These are phyloP conservation scores for Apogon hyalosoma DNA, from an alignment of 2,797 vertebrate species.

Conservation along the genomic window DNA sequence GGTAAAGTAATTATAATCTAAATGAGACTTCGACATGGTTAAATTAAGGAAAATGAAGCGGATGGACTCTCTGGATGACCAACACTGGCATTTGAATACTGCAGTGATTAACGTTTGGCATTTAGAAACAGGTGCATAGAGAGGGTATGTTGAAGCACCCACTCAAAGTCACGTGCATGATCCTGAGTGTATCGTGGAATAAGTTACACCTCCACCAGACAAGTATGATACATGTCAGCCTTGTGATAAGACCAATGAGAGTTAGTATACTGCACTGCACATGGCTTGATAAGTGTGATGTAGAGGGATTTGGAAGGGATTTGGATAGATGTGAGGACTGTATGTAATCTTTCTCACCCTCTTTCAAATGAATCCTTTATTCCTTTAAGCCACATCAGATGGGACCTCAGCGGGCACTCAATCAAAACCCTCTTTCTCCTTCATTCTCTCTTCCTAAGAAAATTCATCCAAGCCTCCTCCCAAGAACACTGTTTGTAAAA, in stretches of 20 bases:
- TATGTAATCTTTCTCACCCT: conserved; percentile 83
- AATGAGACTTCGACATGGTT: not conserved
- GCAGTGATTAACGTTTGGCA: conserved; percentile 44
- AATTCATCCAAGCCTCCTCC: conserved; percentile 46
- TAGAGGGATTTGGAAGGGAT: conserved; percentile 84
- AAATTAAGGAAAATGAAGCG: not conserved
- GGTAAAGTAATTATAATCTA: too few species aligned
- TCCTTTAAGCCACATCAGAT: conserved; percentile 85
- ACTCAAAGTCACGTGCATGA: conserved; percentile 36
- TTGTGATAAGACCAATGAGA: conserved; percentile 70
- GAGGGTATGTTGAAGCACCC: conserved; percentile 15
- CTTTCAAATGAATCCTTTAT: conserved; percentile 85
- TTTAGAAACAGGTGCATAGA: conserved; percentile 37
- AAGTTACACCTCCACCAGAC: conserved; percentile 68
- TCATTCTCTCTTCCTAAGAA: conserved; percentile 50
- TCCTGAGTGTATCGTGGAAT: conserved; percentile 55
- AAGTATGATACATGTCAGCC: conserved; percentile 65
- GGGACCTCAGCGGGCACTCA: conserved; percentile 80
- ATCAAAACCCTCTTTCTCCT: conserved; percentile 73
- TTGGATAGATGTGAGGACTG: conserved; percentile 84
- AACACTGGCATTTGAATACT: conserved; percentile 37
- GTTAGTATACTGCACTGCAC: conserved; percentile 62
- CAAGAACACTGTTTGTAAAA: conserved; percentile 47
- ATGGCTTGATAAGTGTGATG: conserved; percentile 84
- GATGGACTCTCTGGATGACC: conserved; percentile 7